These are phyloP conservation scores for Drosophila helvetica DNA, from an alignment of 2,888 invertebrate species.

Conservation along the genomic window DNA sequence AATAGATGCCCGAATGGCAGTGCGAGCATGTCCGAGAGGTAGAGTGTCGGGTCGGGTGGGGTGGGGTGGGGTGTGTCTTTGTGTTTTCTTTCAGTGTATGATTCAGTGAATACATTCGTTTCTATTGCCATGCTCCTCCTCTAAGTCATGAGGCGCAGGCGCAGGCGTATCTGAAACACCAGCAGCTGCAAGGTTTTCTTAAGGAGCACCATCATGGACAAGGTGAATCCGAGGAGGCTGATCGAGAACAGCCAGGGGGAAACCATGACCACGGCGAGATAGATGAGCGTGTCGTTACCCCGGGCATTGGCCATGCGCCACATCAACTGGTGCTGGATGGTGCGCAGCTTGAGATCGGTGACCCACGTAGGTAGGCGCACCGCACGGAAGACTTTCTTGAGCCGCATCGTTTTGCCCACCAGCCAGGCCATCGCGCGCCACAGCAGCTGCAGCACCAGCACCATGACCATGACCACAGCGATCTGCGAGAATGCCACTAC, in stretches of 20 bases:
- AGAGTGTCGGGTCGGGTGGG: not conserved
- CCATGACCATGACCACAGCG: conserved; percentile 27
- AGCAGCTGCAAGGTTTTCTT: conserved; percentile 18
- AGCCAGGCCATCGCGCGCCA: not conserved
- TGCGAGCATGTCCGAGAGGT: not conserved
- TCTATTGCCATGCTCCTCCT: not conserved
- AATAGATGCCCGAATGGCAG: not conserved
- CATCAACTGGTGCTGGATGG: conserved; percentile 60
- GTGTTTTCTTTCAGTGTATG: not conserved
- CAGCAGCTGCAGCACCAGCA: conserved; percentile 52
- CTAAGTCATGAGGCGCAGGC: conserved; percentile 32
- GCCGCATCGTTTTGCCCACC: not conserved
- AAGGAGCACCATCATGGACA: conserved; percentile 43
- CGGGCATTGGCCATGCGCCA: conserved; percentile 78
- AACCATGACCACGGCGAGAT: conserved; percentile 53
- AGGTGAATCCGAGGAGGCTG: conserved; percentile 60
- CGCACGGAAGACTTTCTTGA: conserved; percentile 2
- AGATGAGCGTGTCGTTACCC: conserved; percentile 63
- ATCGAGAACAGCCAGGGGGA: conserved; percentile 68
- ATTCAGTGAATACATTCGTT: too few relatives aligned
- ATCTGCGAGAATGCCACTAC: conserved; percentile 15
- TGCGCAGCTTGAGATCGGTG: conserved; percentile 58
- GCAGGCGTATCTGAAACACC: conserved; percentile 26
- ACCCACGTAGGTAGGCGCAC: conserved; percentile 50
- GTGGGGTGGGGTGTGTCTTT: not conserved